A percentile compares a stretch with the other conserved stretches of the same genome.
These are phyloP conservation scores for Calcarius ornatus DNA, from an alignment of 2,113 vertebrate species.

Conservation along the genomic window DNA sequence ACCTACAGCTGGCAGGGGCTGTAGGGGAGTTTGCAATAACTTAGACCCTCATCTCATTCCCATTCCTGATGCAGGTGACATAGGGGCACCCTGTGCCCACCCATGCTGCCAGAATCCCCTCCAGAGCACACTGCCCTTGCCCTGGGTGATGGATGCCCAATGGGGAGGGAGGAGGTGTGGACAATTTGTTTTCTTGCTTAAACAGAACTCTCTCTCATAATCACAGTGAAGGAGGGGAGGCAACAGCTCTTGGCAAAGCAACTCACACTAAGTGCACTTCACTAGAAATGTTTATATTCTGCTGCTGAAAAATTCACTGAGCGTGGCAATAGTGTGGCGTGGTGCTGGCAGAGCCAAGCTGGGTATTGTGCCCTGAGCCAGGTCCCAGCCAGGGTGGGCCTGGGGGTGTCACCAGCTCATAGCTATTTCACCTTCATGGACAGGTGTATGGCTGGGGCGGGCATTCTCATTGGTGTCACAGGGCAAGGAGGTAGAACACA, in stretches of 20 bases:
- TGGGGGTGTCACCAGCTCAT: background rate
- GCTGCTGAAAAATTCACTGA: background rate
- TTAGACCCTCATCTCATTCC: background rate
- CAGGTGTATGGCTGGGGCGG: background rate
- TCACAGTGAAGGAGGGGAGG: background rate
- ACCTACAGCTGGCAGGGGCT: background rate
- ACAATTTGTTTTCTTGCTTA: background rate
- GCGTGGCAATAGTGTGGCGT: fast-evolving
- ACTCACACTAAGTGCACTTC: conserved; percentile 11
- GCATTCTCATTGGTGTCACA: background rate
- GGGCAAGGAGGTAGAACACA: background rate
- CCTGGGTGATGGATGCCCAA: background rate
- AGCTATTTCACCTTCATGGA: background rate
- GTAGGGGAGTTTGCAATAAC: fast-evolving
- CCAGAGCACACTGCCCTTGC: background rate
- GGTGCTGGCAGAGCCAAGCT: background rate
- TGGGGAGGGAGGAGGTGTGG: background rate
- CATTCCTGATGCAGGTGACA: background rate
- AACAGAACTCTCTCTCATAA: background rate
- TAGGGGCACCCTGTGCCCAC: background rate
- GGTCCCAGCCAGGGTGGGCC: background rate
- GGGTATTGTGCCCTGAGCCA: background rate
- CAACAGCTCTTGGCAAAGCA: conserved; percentile 29
- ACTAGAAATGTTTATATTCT: conserved; percentile 46
- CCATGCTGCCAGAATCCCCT: background rate